Percentiles rank a stretch among this genome's conserved stretches.
Conservation (phyloP, 1,140 invertebrate species). For the Diorhabda sublineata region DNA sequence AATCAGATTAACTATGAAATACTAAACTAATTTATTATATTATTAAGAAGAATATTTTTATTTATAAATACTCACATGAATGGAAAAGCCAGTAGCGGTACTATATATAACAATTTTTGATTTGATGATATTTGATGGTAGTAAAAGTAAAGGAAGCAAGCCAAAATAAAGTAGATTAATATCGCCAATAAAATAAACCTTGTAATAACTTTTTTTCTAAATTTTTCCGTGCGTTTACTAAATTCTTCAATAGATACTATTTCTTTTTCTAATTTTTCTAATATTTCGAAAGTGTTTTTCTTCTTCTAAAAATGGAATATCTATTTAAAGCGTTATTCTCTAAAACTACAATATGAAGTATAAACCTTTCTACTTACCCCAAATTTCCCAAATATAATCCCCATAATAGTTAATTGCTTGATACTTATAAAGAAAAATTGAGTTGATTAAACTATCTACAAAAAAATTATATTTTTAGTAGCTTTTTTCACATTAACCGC, state of each 20-base stretch:
- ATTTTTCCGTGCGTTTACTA: constrained; percentile 70
- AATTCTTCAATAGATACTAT: constrained; percentile 78
- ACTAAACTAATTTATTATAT: background rate
- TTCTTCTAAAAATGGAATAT: constrained; percentile 64
- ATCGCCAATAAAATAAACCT: constrained; percentile 76
- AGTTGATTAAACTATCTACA: too few relatives aligned
- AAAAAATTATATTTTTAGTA: too few relatives aligned
- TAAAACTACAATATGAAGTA: too few relatives aligned
- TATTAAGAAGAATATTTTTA: constrained; percentile 22
- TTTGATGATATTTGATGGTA: constrained; percentile 66
- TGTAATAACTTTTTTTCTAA: constrained; percentile 73
- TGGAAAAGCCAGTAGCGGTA: constrained; percentile 71
- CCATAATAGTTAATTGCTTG: too few relatives aligned
- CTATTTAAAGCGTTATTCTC: too few relatives aligned
- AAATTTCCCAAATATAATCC: too few relatives aligned
- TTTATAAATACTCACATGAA: constrained; percentile 62
- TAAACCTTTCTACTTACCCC: too few relatives aligned
- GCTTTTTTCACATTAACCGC: too few relatives aligned
- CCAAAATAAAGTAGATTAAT: constrained; percentile 71
- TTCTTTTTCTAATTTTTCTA: constrained; percentile 76
- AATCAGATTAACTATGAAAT: background rate
- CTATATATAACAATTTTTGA: constrained; percentile 66
- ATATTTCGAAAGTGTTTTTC: constrained; percentile 69
- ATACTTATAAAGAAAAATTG: too few relatives aligned
- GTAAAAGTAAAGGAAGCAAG: constrained; percentile 73